Evolutionary conservation across 2,797 vertebrate species (phyloP).

Genomic region (Gymnoscopelus braueri): DNA sequence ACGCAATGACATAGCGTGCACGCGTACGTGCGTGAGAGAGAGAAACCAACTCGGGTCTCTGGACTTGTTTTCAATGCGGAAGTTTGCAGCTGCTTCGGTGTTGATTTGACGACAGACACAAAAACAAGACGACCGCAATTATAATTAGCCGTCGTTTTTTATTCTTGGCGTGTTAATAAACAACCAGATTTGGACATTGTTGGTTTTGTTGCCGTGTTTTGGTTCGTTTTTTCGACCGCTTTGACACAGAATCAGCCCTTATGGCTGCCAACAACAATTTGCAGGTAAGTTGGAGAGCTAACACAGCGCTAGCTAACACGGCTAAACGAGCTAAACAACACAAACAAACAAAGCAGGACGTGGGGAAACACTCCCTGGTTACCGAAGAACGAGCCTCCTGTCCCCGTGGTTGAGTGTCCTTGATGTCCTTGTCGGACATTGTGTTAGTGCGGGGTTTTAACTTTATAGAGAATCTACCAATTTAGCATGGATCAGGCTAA

Average conservation of each 20-base stretch:
- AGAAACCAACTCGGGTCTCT: slow-evolving; percentile 60
- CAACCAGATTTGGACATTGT: slow-evolving; percentile 3
- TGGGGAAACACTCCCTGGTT: neutral
- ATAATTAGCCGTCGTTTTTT: neutral
- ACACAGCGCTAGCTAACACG: slow-evolving; percentile 22
- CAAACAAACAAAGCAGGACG: neutral
- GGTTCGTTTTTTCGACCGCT: slow-evolving; percentile 31
- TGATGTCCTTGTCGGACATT: neutral
- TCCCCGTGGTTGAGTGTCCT: neutral
- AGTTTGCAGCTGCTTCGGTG: slow-evolving; percentile 62
- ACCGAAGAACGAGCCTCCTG: too few species aligned
- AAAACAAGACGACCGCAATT: slow-evolving; percentile 57
- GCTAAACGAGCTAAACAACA: neutral
- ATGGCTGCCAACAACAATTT: slow-evolving; percentile 87
- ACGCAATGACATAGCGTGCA: slow-evolving; percentile 61
- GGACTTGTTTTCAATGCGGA: slow-evolving; percentile 80
- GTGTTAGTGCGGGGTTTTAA: neutral
- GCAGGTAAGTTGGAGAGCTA: slow-evolving; percentile 79
- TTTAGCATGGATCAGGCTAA: slow-evolving; percentile 62
- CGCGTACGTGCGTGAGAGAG: slow-evolving; percentile 27
- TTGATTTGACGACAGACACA: slow-evolving; percentile 59
- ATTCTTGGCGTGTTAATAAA: neutral
- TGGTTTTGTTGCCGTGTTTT: slow-evolving; percentile 18
- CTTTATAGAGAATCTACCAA: slow-evolving; percentile 35
- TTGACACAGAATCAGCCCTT: slow-evolving; percentile 63